phyloP scores from a whole-genome alignment of 35 echinoderm and acorn worm genomes.

The Ophioderma brevispina region DNA sequence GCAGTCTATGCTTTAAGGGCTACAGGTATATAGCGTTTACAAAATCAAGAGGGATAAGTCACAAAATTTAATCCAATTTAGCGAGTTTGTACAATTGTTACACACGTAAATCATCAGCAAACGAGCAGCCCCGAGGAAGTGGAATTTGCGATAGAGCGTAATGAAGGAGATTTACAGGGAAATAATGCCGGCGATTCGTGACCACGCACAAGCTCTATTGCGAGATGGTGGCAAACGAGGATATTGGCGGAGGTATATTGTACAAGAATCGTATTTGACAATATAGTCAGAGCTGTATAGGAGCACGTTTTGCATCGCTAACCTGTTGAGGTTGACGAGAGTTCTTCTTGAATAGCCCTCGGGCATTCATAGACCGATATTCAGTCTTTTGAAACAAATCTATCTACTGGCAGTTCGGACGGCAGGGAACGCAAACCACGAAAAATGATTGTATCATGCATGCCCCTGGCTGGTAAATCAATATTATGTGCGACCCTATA shows the following conservation, averaged over 20 bases:
- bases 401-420: neutral
- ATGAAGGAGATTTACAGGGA: neutral
- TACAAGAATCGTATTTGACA: neutral
- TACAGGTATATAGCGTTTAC: slow-evolving; percentile 2
- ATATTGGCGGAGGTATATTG: neutral
- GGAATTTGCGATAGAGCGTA: neutral
- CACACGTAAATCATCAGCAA: slow-evolving; percentile 2
- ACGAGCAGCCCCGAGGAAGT: neutral
- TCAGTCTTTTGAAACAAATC: neutral
- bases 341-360: neutral
- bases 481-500: neutral
- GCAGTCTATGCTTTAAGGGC: neutral
- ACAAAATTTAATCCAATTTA: slow-evolving; percentile 12
- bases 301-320: neutral
- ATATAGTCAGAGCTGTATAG: neutral
- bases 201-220: neutral
- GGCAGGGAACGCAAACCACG: neutral
- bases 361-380: neutral
- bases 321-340: neutral
- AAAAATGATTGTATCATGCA: neutral
- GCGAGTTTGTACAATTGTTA: slow-evolving; percentile 10
- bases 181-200: neutral
- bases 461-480: neutral
- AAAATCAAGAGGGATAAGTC: slow-evolving; percentile 6
- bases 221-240: neutral